Evolutionary conservation across 2,888 invertebrate genomes (phyloP).

Genomic region (Cantharis flavilabris): DNA sequence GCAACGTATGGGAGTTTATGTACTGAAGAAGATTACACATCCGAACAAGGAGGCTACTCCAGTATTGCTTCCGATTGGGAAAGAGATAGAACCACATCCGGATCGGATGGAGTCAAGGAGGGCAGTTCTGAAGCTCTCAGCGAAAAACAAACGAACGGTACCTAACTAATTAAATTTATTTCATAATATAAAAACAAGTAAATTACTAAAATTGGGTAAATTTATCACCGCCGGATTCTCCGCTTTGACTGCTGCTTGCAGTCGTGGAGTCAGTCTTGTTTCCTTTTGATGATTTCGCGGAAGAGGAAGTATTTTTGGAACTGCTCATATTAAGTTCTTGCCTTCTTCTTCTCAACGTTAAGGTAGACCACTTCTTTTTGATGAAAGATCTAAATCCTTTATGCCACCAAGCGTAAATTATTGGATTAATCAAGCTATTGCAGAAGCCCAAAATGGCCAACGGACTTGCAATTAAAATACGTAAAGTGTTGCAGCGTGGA

Average conservation of each 20-base stretch:
- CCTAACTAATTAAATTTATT: slow-evolving; percentile 19
- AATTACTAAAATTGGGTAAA: neutral
- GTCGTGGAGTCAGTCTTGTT: neutral
- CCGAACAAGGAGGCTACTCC: slow-evolving; percentile 31
- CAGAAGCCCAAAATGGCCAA: slow-evolving; percentile 64
- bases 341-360: slow-evolving; percentile 22
- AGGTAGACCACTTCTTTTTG: slow-evolving; percentile 47
- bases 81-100: slow-evolving; percentile 40
- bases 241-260: neutral
- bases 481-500: slow-evolving; percentile 56
- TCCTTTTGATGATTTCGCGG: neutral
- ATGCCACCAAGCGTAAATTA: slow-evolving; percentile 75
- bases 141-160: slow-evolving; percentile 45
- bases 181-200: neutral
- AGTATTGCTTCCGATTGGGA: slow-evolving; percentile 44
- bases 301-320: neutral
- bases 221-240: neutral
- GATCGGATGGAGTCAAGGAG: slow-evolving; percentile 43
- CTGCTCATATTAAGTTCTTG: neutral
- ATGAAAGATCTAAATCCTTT: slow-evolving; percentile 65
- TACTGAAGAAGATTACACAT: slow-evolving; percentile 39
- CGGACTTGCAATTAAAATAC: slow-evolving; percentile 62
- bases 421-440: slow-evolving; percentile 66
- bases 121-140: slow-evolving; percentile 39
- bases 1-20: slow-evolving; percentile 47